Conservation (phyloP, 2,888 invertebrate genomes). For the Epistrophe grossulariae region DNA sequence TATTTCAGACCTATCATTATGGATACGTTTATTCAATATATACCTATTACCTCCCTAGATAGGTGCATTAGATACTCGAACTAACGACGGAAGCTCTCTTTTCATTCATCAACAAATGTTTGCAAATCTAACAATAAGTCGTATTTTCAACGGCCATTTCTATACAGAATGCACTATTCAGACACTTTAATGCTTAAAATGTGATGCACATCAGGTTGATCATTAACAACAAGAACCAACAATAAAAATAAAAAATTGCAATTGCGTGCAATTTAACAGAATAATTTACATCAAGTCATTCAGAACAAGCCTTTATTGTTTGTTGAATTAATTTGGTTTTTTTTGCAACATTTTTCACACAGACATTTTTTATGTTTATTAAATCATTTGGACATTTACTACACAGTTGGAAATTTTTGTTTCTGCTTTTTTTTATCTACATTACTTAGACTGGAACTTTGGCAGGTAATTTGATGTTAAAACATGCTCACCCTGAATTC, state of each 20-base stretch:
- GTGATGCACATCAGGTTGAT: neutral
- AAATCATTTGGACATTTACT: neutral
- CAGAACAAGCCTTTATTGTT: neutral
- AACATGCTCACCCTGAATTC: constrained; percentile 87
- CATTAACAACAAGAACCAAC: neutral
- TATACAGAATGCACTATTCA: neutral
- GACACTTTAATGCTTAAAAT: neutral
- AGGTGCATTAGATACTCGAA: no score
- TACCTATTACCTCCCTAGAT: no score
- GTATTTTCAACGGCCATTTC: neutral
- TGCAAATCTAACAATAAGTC: neutral
- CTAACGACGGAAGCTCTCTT: neutral
- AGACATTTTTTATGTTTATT: neutral
- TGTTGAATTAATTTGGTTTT: neutral
- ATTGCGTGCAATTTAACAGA: neutral
- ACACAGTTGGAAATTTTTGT: constrained; percentile 20
- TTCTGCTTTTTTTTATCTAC: neutral
- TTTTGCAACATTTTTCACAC: neutral
- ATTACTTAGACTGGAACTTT: constrained; percentile 86
- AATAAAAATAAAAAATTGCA: neutral
- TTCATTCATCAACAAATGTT: constrained; percentile 1
- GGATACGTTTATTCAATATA: no score
- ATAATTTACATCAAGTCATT: neutral
- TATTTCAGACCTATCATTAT: neutral
- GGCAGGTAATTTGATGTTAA: constrained; percentile 88